A percentile compares a stretch with the other conserved stretches of the same genome.
Conservation (phyloP, 2,888 invertebrate genomes). For the Meandrusa payeni region DNA sequence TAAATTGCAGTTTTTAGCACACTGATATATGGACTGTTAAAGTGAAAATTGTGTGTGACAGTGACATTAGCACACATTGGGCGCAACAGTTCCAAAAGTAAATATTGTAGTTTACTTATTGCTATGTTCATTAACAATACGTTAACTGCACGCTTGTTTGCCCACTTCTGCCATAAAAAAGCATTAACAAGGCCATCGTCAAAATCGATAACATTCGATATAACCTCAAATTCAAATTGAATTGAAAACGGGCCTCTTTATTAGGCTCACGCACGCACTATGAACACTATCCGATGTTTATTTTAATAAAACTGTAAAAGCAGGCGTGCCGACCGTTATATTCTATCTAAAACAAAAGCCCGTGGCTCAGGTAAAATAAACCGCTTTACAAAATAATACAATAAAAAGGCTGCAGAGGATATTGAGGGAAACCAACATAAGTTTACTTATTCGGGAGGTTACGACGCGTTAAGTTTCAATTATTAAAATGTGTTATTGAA, state of each 20-base stretch:
- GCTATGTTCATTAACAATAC: no score
- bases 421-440: conserved; percentile 35
- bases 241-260: conserved; percentile 1
- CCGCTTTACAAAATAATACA: conserved; percentile 39
- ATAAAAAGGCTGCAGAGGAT: conserved; percentile 7
- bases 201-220: background rate
- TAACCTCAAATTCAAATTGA: background rate
- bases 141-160: no score
- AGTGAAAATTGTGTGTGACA: no score
- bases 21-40: no score
- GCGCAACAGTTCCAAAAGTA: no score
- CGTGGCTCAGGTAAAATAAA: conserved; percentile 17
- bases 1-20: no score
- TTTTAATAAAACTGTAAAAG: conserved; percentile 17
- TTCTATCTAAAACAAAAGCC: conserved; percentile 32
- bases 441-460: conserved; percentile 46
- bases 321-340: conserved; percentile 26
- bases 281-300: conserved; percentile 9
- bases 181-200: no score
- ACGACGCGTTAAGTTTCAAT: no score
- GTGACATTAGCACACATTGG: no score
- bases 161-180: no score
- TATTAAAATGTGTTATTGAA: no score
- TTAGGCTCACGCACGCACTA: conserved; percentile 1
- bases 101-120: no score